Conservation (phyloP, 2,888 invertebrate genomes). For the Bhutanitis thaidina region DNA sequence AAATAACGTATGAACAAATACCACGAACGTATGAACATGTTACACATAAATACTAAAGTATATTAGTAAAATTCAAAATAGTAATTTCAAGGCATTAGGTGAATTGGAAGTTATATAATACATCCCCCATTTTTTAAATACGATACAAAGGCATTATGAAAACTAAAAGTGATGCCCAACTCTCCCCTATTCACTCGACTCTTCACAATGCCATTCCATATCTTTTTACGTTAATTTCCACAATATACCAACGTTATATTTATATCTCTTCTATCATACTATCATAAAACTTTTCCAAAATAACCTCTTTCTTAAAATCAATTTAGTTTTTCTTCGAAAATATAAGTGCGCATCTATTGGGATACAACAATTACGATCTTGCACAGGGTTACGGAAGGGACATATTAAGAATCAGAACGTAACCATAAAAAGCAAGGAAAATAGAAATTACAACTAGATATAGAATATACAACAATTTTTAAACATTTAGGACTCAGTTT, state of each 20-base stretch:
- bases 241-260: slow-evolving; percentile 18
- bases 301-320: slow-evolving; percentile 32
- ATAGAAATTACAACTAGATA: too few species aligned
- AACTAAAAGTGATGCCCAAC: not conserved
- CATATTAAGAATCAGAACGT: too few species aligned
- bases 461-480: too few species aligned
- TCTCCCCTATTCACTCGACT: not conserved
- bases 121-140: not conserved
- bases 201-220: not conserved
- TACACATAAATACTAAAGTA: not conserved
- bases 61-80: slow-evolving; percentile 7
- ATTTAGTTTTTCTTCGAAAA: slow-evolving; percentile 17
- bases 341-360: slow-evolving; percentile 19
- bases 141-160: not conserved
- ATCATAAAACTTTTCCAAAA: slow-evolving; percentile 39
- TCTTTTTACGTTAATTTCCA: slow-evolving; percentile 4
- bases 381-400: slow-evolving; percentile 2
- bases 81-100: slow-evolving; percentile 12
- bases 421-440: too few species aligned
- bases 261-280: slow-evolving; percentile 9
- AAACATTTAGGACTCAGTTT: too few species aligned
- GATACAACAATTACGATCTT: slow-evolving; percentile 23
- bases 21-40: not conserved
- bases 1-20: not conserved
- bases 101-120: slow-evolving; percentile 7